Base-by-base conservation (phyloP, 2,888 invertebrate species). In the Lasius platythorax region DNA sequence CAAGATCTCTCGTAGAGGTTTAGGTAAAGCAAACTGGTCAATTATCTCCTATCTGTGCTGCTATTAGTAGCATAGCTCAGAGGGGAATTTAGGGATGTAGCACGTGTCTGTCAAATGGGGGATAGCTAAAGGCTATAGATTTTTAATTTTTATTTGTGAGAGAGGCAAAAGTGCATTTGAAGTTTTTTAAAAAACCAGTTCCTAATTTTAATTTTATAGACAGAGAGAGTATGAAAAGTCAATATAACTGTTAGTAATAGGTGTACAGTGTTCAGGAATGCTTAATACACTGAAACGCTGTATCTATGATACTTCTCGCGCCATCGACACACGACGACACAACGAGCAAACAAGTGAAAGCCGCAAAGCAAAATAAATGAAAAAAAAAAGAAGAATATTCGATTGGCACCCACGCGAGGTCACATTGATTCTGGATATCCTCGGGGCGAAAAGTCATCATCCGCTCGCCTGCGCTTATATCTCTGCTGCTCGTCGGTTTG, bases 11-110 rank as follows among this genome's bases (percentile, higher is more conserved):
- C 61, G 1, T 72, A 37, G 61, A 70, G 79, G 37, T 79, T 58
- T 61, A 46, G 53, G 61, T 63, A 72, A 72, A 81, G 79, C 79
- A 81, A 81, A 81, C 79, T 46, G 43, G 28, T 72, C 73, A 81
- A 81, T 81, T 81, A 81, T 81, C 79, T 81, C 8, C 46, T 79
- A 46, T 79, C 72, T 79, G 18, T 58, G 8, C 33, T 30, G 23
- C 33, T 72, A 61, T 37, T 72, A 81, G 61, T 61, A 28, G 5
- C 56, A 33, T 2, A 43, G 30, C 40, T 72, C 61, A 50, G 4
- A 56, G 23, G 23, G 12, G 15, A 33, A 58, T 46, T 61, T 72
- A 28, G n/a, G 4, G 3, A 50, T 11, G 11, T 28, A 30, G 18
- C 18, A 18, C 63, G 63, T 63, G 9, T 56, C 28, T 18, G 30